Percentiles rank a stretch among this genome's conserved stretches.
phyloP scores from a whole-genome alignment of 2,888 invertebrate genomes.

The Rhagium mordax region DNA sequence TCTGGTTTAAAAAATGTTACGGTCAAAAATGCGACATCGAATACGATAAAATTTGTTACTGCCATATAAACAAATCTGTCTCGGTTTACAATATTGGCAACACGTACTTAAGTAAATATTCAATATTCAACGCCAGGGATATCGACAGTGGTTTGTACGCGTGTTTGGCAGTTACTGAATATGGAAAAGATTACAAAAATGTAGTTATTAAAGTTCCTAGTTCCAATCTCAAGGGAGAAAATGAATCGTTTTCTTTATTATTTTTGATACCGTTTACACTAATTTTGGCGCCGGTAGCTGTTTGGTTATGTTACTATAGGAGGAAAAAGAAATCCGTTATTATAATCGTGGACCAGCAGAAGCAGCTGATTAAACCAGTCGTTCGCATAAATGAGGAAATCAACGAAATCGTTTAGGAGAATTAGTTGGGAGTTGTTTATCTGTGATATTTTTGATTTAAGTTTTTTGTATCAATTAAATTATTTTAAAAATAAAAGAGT shows the following conservation, averaged over 20 bases:
- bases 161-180: slow-evolving; percentile 64
- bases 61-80: slow-evolving; percentile 56
- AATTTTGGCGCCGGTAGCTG: slow-evolving; percentile 61
- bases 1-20: slow-evolving; percentile 66
- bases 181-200: slow-evolving; percentile 62
- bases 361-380: slow-evolving; percentile 49
- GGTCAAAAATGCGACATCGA: slow-evolving; percentile 60
- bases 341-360: slow-evolving; percentile 50
- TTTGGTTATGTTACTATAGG: slow-evolving; percentile 65
- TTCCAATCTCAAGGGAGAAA: slow-evolving; percentile 44
- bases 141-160: slow-evolving; percentile 65
- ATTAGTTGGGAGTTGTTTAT: slow-evolving; percentile 27
- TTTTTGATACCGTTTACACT: slow-evolving; percentile 64
- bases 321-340: slow-evolving; percentile 55
- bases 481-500: slow-evolving; percentile 29
- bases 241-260: slow-evolving; percentile 59
- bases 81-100: slow-evolving; percentile 57
- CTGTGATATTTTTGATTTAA: slow-evolving; percentile 44
- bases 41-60: slow-evolving; percentile 60
- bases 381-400: slow-evolving; percentile 42
- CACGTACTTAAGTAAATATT: slow-evolving; percentile 65
- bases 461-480: slow-evolving; percentile 40
- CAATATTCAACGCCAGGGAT: slow-evolving; percentile 62
- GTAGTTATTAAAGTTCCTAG: slow-evolving; percentile 59
- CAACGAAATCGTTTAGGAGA: slow-evolving; percentile 38